Conservation (phyloP, 2,888 invertebrate species). For the Zygothrica quintamaculata region DNA sequence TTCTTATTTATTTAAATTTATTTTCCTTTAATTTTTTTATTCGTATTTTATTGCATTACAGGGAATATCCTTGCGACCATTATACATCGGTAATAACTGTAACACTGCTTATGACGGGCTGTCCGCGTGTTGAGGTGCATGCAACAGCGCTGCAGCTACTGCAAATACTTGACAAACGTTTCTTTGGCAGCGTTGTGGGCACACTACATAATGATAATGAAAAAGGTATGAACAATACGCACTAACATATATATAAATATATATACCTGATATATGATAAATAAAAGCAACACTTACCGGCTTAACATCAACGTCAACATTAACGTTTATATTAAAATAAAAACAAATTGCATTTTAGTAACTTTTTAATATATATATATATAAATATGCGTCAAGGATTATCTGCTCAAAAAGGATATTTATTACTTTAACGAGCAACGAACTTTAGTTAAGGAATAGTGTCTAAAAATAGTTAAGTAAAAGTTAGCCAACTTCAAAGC, state of each 20-base stretch:
- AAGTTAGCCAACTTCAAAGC: constrained; percentile 5
- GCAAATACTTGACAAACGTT: constrained; percentile 96
- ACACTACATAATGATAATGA: constrained; percentile 89
- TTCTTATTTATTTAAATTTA: too few relatives aligned
- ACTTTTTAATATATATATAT: too few relatives aligned
- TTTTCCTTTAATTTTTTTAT: background rate
- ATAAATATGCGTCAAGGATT: too few relatives aligned
- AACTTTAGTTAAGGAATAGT: too few relatives aligned
- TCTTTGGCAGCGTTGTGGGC: constrained; percentile 90
- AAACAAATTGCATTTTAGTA: too few relatives aligned
- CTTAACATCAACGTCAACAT: too few relatives aligned
- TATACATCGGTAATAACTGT: constrained; percentile 99
- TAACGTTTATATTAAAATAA: too few relatives aligned
- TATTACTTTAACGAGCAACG: too few relatives aligned
- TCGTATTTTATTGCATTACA: constrained; percentile 82
- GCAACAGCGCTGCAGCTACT: constrained; percentile 97
- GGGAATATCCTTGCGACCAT: constrained; percentile 98
- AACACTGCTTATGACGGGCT: constrained; percentile 97
- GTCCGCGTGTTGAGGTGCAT: constrained; percentile 95
- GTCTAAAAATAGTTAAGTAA: constrained; percentile 24
- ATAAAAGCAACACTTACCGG: too few relatives aligned
- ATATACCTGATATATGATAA: too few relatives aligned
- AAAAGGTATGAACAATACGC: constrained; percentile 87
- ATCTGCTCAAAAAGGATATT: too few relatives aligned
- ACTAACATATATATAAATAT: background rate